Conservation (phyloP, 2,888 invertebrate species). For the Prosapia bicincta region DNA sequence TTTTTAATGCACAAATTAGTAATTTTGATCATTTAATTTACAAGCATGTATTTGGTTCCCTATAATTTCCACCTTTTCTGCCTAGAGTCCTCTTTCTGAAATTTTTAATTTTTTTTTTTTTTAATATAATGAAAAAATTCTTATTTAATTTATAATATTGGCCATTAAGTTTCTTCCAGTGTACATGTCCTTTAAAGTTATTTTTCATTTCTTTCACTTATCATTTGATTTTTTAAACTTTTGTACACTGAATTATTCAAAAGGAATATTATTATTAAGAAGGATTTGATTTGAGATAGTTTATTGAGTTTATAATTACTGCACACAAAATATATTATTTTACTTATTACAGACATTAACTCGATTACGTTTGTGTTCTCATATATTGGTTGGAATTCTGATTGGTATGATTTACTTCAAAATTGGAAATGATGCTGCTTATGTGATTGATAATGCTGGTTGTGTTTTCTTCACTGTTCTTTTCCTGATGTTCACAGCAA, state of each 20-base stretch:
- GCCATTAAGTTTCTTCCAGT: too few species aligned
- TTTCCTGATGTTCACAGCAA: conserved; percentile 96
- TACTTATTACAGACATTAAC: background rate
- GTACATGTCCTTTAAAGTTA: too few species aligned
- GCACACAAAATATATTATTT: background rate
- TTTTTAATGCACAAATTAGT: too few species aligned
- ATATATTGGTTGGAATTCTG: conserved; percentile 83
- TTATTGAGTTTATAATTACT: background rate
- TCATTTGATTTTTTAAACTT: background rate
- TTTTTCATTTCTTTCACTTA: too few species aligned
- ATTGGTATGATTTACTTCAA: conserved; percentile 92
- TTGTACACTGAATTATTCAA: background rate
- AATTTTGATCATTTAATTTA: too few species aligned
- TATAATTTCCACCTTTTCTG: too few species aligned
- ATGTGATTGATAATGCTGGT: conserved; percentile 92
- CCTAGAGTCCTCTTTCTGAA: too few species aligned
- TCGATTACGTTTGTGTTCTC: conserved; percentile 72
- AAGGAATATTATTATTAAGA: too few species aligned
- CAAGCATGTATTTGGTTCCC: too few species aligned
- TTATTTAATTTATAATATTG: too few species aligned
- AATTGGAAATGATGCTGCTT: conserved; percentile 89
- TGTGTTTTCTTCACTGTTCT: conserved; percentile 95
- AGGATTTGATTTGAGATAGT: background rate
- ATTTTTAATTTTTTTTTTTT: too few species aligned
- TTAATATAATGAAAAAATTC: too few species aligned